Base-by-base conservation (phyloP, 2,113 vertebrate species). In the Epinephelus moara region DNA sequence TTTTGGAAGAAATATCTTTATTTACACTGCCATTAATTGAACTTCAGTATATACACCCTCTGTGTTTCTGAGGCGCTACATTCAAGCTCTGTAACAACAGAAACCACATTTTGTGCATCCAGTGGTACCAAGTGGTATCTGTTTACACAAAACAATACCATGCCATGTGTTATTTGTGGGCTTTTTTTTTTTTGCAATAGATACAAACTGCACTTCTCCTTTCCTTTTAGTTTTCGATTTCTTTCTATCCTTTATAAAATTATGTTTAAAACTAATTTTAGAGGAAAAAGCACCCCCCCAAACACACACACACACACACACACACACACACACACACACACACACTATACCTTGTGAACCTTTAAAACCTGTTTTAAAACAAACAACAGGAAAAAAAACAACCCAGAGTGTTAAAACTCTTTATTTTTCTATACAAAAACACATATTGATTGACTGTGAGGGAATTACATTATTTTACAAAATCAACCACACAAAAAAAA, bases 381-480 rank as follows among this genome's bases (percentile, higher is more conserved):
- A 2, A 11, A 8, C 42, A 19, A 3, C 42, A 1, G 62, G 49
- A 1, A 25, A 2, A 75, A 52, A 59, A 30, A 8, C 45, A 30
- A 11, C 47, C 52, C 13, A 75, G 33, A 73, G 33, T 0, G 9
- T 45, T 57, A 17, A 49, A 66, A 62, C 3, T 47, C 47, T 81
- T 89, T 84, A 84, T 86, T 86, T 68, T 23, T 19, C 2, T 52
- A 40, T 57, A 75, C 33, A 85, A 90, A 87, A 78, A 53, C 45
- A 72, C 2, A 18, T 15, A 40, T 47, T 75, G 73, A 80, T 71
- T 70, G 30, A 63, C 15, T 37, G 13, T 40, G 17, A 60, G 3
- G 3, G 11, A 70, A 83, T 87, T 27, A 69, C 57, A 79, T 47
- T 59, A 78, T 25, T 80, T 84, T 71, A 89, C 69, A 91, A 78